Evolutionary conservation across 2,888 invertebrate genomes (phyloP), one percentile per base, ranked within the genome.

Genomic region (Axea sp.): DNA sequence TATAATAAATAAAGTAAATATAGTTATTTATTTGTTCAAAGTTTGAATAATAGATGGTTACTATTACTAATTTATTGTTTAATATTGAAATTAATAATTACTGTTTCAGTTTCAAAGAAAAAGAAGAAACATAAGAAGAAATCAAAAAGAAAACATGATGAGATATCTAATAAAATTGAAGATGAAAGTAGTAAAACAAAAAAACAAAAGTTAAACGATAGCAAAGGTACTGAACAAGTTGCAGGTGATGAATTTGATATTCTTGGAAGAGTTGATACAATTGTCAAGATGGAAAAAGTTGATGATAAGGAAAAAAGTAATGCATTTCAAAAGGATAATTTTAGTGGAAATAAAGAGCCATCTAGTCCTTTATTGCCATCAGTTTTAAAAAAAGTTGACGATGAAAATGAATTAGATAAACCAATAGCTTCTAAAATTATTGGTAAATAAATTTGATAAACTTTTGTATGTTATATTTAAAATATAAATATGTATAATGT

Each of bases 391-490:
- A 60, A 89, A 86, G 26, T 6, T 22, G 45, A 35, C 1, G 76
- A 84, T 87, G 74, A 89, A 85, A 68, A 89, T 86, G 89, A 89
- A 86, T n/a, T 31, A 1, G 81, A 89, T 79, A 84, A 86, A 82
- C 47, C 78, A 7, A 57, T 82, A 17, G 76, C 84, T 76, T 80
- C 86, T 19, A 83, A 83, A 71, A 72, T 86, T 51, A 74, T 83
- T 39, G 87, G 87, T 85, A 67, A 51, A n/a, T n/a, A n/a, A n/a
- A n/a, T n/a, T n/a, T n/a, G n/a, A n/a, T n/a, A n/a, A n/a, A n/a
- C n/a, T n/a, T n/a, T n/a, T n/a, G n/a, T n/a, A n/a, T n/a, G n/a
- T n/a, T n/a, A n/a, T n/a, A n/a, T n/a, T n/a, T n/a, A n/a, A n/a
- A n/a, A n/a, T n/a, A n/a, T n/a, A n/a, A n/a, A n/a, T n/a, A n/a